Base-by-base conservation (phyloP, 2,888 invertebrate species). In the Rhamnusium bicolor region DNA sequence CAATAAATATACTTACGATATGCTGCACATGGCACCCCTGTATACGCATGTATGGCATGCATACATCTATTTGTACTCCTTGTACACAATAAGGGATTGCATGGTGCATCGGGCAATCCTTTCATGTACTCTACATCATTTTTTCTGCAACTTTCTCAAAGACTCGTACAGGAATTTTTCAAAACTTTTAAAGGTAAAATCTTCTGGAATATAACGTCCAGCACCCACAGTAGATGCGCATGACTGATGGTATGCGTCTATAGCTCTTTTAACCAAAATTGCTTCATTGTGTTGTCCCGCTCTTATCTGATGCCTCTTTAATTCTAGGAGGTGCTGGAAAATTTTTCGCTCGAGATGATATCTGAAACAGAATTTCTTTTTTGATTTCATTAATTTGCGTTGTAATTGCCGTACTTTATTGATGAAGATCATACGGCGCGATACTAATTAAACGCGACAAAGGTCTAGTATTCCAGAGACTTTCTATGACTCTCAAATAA, bases 311-410 rank as follows among this genome's bases (percentile, higher is more conserved):
- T 96, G 90, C 65, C 97, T 91, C 88, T 98, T 98, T 66, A 98
- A 88, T 85, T 98, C 98, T 84, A 98, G 90, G 71, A 98, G 90
- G 87, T 98, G 97, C 85, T 98, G 96, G 87, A 98, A 97, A 82
- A 98, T 95, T 85, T 96, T 95, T 72, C 97, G 90, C 87, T 98
- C 97, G 84, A 96, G 91, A 83, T 97, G 96, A 87, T 97, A 97
- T 85, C 97, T 94, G 86, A 74, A 90, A 84, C 71, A 74, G 73
- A 71, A 72, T 14, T 3, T 65, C 19, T 5, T 16, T 19, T 7
- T n/a, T n/a, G n/a, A n/a, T n/a, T n/a, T n/a, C n/a, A n/a, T n/a
- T n/a, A n/a, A n/a, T n/a, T n/a, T n/a, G n/a, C n/a, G n/a, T n/a
- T n/a, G n/a, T n/a, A n/a, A n/a, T n/a, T n/a, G n/a, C n/a, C n/a